A percentile compares a stretch with the other conserved stretches of the same genome.
Conservation (phyloP, 1,140 invertebrate genomes). For the Bombus affinis region DNA sequence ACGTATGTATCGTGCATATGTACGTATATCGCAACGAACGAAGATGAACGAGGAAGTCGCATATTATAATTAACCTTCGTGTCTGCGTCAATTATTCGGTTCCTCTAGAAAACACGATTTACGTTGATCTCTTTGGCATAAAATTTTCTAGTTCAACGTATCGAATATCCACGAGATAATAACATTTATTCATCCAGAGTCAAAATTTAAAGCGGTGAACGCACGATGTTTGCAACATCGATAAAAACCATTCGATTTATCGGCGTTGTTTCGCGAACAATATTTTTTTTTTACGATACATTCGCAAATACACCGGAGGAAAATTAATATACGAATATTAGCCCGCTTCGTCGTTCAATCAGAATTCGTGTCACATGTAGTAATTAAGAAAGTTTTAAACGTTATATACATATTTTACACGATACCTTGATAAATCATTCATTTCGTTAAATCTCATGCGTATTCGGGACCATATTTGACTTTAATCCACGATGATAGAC, state of each 20-base stretch:
- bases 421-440: background rate
- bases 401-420: background rate
- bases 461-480: background rate
- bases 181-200: background rate
- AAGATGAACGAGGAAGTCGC: too few species aligned
- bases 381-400: background rate
- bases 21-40: too few species aligned
- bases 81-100: background rate
- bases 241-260: background rate
- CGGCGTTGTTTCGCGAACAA: background rate
- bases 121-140: background rate
- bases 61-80: conserved; percentile 1
- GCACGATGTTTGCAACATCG: background rate
- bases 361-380: background rate
- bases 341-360: background rate
- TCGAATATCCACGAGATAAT: background rate
- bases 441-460: background rate
- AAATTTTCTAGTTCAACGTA: background rate
- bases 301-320: background rate
- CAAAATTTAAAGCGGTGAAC: background rate
- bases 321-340: conserved; percentile 12
- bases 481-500: conserved; percentile 2
- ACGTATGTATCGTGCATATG: too few species aligned
- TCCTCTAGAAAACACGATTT: background rate
- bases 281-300: background rate